Percentiles rank a stretch among this genome's conserved stretches.
These are phyloP conservation scores for Mustela erminea DNA, from an alignment of 2,797 vertebrate species.

Conservation along the genomic window DNA sequence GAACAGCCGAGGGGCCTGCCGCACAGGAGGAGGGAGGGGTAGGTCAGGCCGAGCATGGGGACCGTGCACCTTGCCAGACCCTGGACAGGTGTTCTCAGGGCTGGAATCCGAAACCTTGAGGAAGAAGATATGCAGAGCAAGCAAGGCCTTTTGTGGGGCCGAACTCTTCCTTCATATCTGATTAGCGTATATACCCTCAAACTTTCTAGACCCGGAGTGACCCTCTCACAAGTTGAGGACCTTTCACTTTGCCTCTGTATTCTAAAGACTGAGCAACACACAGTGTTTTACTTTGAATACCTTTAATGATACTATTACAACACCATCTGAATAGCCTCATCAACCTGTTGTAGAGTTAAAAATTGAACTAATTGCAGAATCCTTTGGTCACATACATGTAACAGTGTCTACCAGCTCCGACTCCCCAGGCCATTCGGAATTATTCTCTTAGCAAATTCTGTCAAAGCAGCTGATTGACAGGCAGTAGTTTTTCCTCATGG, in stretches of 20 bases:
- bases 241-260: background rate
- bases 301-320: background rate
- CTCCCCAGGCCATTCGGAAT: background rate
- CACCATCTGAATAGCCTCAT: background rate
- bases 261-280: background rate
- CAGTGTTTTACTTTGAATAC: background rate
- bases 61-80: fast-evolving
- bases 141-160: fast-evolving
- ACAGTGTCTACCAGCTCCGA: background rate
- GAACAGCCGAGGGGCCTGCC: background rate
- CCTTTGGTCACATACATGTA: background rate
- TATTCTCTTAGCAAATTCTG: background rate
- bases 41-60: fast-evolving
- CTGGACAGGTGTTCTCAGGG: background rate
- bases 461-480: background rate
- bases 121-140: background rate
- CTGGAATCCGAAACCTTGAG: background rate
- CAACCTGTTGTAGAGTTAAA: background rate
- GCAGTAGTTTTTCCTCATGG: background rate
- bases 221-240: background rate
- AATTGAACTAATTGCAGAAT: background rate
- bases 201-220: background rate
- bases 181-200: background rate
- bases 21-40: background rate
- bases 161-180: background rate